phyloP scores from a whole-genome alignment of 1,140 invertebrate genomes.

The Chlorops oryzae region DNA sequence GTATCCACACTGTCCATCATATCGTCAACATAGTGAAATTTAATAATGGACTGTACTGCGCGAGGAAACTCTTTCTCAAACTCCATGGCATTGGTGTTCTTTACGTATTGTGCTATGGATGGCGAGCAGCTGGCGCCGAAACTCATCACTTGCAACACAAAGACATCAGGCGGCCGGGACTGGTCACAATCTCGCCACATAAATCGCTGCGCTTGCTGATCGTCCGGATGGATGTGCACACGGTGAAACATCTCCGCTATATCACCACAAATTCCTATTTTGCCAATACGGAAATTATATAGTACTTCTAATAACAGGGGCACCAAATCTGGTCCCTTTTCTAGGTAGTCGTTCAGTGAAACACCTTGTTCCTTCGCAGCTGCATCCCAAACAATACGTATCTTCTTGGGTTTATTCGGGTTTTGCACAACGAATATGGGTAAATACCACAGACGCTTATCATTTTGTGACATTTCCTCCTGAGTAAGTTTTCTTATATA shows the following conservation, averaged over 20 bases:
- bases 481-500: constrained; percentile 17
- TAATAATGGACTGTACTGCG: constrained; percentile 28
- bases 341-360: not conserved
- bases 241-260: constrained; percentile 30
- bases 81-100: constrained; percentile 24
- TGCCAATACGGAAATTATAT: constrained; percentile 25
- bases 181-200: constrained; percentile 11
- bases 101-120: constrained; percentile 15
- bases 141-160: constrained; percentile 10
- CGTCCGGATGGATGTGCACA: constrained; percentile 18
- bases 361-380: constrained; percentile 15
- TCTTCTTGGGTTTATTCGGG: constrained; percentile 24
- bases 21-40: constrained; percentile 45
- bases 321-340: constrained; percentile 5
- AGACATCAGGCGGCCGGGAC: not conserved
- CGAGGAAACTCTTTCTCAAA: constrained; percentile 15
- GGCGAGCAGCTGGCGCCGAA: constrained; percentile 18
- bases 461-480: not conserved
- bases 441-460: constrained; percentile 21
- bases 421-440: constrained; percentile 32
- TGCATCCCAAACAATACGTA: constrained; percentile 31
- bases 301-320: constrained; percentile 13
- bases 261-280: constrained; percentile 26
- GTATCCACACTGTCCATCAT: constrained; percentile 36
- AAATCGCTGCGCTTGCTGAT: constrained; percentile 18